Percentiles rank a stretch among this genome's conserved stretches.
These are phyloP conservation scores for Trematomus bernacchii DNA, from an alignment of 2,797 vertebrate species.

Conservation along the genomic window DNA sequence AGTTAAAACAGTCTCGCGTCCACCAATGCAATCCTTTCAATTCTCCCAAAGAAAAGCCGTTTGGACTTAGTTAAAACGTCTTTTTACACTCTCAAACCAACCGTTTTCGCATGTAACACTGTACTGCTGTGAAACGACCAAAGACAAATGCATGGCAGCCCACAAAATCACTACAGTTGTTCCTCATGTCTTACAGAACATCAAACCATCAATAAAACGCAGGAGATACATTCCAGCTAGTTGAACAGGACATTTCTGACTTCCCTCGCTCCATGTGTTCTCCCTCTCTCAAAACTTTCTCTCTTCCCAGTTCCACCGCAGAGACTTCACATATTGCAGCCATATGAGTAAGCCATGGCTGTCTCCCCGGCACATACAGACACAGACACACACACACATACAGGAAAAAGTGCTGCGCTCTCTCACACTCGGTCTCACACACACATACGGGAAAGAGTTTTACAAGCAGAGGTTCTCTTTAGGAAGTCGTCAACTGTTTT, in stretches of 20 bases:
- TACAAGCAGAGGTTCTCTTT: conserved; percentile 81
- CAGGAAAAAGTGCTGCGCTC: conserved; percentile 60
- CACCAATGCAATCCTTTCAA: conserved; percentile 20
- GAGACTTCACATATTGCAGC: conserved; percentile 83
- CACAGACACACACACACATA: conserved; percentile 45
- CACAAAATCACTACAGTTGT: conserved; percentile 82
- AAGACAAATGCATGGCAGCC: conserved; percentile 77
- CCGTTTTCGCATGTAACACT: conserved; percentile 27
- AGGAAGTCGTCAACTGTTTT: conserved; percentile 82
- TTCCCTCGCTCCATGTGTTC: conserved; percentile 75
- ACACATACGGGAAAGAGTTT: conserved; percentile 70
- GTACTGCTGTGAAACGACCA: conserved; percentile 62
- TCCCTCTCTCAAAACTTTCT: conserved; percentile 74
- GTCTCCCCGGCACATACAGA: conserved; percentile 56
- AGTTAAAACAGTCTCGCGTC: conserved; percentile 16
- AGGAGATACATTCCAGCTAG: conserved; percentile 80
- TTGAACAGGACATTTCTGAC: conserved; percentile 79
- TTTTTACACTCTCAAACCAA: conserved; percentile 43
- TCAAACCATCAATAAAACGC: conserved; percentile 83
- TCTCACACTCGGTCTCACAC: conserved; percentile 55
- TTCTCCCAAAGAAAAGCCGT: conserved; percentile 15
- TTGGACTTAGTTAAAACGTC: conserved; percentile 28
- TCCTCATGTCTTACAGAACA: conserved; percentile 78
- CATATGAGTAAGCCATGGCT: conserved; percentile 79
- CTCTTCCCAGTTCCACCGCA: conserved; percentile 76